phyloP scores from a whole-genome alignment of 2,888 invertebrate species.

The Agrypnus murinus region DNA sequence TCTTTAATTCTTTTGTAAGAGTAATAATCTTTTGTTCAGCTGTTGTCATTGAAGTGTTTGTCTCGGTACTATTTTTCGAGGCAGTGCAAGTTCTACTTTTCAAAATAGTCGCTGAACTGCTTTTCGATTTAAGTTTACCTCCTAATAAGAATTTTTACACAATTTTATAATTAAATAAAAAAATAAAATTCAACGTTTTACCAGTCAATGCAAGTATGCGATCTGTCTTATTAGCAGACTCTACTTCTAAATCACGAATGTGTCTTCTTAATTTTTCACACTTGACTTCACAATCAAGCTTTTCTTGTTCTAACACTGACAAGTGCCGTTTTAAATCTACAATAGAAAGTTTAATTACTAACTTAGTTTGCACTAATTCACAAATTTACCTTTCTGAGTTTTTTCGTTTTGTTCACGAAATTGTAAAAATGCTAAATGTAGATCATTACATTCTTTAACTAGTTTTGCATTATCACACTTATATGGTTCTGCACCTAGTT shows the following conservation, averaged over 20 bases:
- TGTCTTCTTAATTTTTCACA: slow-evolving; percentile 75
- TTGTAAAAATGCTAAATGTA: slow-evolving; percentile 80
- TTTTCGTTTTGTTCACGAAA: slow-evolving; percentile 79
- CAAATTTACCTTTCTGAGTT: slow-evolving; percentile 72
- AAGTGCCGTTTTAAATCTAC: slow-evolving; percentile 73
- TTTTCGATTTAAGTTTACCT: slow-evolving; percentile 44
- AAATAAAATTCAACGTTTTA: slow-evolving; percentile 23
- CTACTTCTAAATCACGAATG: slow-evolving; percentile 73
- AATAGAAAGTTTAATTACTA: slow-evolving; percentile 40
- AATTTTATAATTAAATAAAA: neutral
- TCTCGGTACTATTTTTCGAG: slow-evolving; percentile 70
- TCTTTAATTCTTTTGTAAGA: slow-evolving; percentile 69
- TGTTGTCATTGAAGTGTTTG: slow-evolving; percentile 69
- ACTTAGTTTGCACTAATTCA: too few relatives aligned
- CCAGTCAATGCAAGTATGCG: slow-evolving; percentile 37
- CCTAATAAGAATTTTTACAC: slow-evolving; percentile 57
- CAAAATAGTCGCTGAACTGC: slow-evolving; percentile 50
- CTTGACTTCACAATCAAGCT: slow-evolving; percentile 75
- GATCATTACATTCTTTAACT: slow-evolving; percentile 83
- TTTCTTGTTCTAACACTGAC: slow-evolving; percentile 74
- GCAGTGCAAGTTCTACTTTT: too few relatives aligned
- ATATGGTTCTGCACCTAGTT: slow-evolving; percentile 84
- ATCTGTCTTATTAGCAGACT: slow-evolving; percentile 57
- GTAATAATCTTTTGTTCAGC: slow-evolving; percentile 68
- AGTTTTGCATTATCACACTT: slow-evolving; percentile 87